Percentiles rank a stretch among this genome's conserved stretches.
phyloP scores from a whole-genome alignment of 2,797 vertebrate genomes.

The Falco naumanni region DNA sequence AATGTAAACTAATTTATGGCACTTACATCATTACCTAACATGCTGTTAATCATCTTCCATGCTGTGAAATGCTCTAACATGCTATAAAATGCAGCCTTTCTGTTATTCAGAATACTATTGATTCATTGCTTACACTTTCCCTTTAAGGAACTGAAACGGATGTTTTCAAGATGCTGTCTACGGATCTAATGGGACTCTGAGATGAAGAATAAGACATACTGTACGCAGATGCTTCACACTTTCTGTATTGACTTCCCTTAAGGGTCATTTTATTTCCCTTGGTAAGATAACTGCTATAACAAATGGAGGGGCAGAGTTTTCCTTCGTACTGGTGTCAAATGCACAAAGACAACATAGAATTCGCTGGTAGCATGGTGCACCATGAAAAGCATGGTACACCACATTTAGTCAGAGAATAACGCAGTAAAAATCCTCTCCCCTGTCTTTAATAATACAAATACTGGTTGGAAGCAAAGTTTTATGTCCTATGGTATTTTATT shows the following conservation, averaged over 20 bases:
- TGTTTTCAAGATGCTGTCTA: conserved; percentile 30
- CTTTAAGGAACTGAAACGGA: conserved; percentile 32
- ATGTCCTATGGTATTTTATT: not conserved
- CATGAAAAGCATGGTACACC: not conserved
- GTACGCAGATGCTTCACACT: not conserved
- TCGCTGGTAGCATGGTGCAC: not conserved
- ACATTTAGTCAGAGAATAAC: not conserved
- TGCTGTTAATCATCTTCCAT: conserved; percentile 70
- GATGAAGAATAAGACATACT: not conserved
- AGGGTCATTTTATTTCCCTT: not conserved
- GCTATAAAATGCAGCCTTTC: conserved; percentile 46
- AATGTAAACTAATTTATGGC: conserved; percentile 66
- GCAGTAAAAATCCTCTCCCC: not conserved
- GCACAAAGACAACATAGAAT: not conserved
- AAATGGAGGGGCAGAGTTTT: not conserved
- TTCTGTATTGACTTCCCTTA: not conserved
- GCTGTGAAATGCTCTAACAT: conserved; percentile 61
- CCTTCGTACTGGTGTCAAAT: not conserved
- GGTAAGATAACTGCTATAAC: not conserved
- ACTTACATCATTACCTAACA: conserved; percentile 73
- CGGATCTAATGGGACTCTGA: not conserved
- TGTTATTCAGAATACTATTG: conserved; percentile 33
- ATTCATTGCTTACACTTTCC: conserved; percentile 16
- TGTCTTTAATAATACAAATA: not conserved
- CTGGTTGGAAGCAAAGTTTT: not conserved